phyloP scores from a whole-genome alignment of 1,140 invertebrate species.

The Agraylea sexmaculata region DNA sequence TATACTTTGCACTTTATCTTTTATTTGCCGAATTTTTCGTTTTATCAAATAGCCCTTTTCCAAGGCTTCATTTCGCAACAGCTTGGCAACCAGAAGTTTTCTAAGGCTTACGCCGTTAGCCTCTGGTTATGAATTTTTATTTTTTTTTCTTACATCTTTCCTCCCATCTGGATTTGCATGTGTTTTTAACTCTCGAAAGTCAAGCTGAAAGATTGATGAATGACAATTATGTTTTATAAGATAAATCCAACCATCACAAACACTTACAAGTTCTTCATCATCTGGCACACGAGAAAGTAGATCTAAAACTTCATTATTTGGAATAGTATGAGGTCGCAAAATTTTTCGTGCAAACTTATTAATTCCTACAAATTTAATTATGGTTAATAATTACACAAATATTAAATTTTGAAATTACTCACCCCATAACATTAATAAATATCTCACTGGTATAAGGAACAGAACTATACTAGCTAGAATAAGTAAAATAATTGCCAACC shows the following conservation, averaged over 20 bases:
- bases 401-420: constrained; percentile 23
- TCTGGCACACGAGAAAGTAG: constrained; percentile 91
- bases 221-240: constrained; percentile 5
- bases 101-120: too few species aligned
- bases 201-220: constrained; percentile 31
- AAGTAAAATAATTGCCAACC: constrained; percentile 73
- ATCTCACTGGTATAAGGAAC: constrained; percentile 84
- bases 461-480: constrained; percentile 62
- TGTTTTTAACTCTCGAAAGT: constrained; percentile 43
- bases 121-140: constrained; percentile 42
- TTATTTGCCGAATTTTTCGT: too few species aligned
- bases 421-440: constrained; percentile 91
- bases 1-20: too few species aligned
- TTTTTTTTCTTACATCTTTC: constrained; percentile 43
- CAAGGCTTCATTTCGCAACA: too few species aligned
- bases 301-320: constrained; percentile 96
- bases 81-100: too few species aligned
- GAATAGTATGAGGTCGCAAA: constrained; percentile 83
- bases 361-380: constrained; percentile 39
- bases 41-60: too few species aligned
- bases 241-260: not conserved
- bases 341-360: constrained; percentile 96
- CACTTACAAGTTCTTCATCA: constrained; percentile 77
- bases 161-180: constrained; percentile 37
- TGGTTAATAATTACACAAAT: constrained; percentile 11